Conservation (phyloP, 2,113 vertebrate species). For the Pantherophis guttatus region DNA sequence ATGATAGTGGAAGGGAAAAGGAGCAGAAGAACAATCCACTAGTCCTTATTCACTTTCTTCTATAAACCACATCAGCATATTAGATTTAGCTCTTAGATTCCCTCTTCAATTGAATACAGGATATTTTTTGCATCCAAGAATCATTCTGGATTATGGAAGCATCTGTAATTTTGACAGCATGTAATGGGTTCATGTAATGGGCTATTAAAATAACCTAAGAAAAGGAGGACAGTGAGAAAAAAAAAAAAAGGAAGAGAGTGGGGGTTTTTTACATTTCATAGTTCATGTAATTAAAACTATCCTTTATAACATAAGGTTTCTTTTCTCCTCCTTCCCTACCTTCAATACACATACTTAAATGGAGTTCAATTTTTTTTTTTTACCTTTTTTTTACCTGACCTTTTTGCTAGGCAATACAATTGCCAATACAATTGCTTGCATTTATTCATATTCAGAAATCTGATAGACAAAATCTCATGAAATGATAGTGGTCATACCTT, state of each 20-base stretch:
- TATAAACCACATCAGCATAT: neutral
- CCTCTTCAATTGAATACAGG: neutral
- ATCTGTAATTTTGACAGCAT: neutral
- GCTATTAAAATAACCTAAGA: neutral
- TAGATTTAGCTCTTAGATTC: neutral
- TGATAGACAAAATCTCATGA: neutral
- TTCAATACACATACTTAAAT: neutral
- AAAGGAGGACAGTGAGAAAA: neutral
- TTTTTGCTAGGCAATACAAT: neutral
- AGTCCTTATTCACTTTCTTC: neutral
- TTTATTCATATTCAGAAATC: neutral
- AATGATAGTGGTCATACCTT: neutral
- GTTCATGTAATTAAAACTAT: neutral
- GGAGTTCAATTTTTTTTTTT: neutral
- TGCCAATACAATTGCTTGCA: neutral
- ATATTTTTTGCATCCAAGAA: neutral
- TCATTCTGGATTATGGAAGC: neutral
- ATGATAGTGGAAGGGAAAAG: neutral
- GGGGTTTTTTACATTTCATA: neutral
- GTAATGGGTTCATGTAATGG: neutral
- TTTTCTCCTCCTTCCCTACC: neutral
- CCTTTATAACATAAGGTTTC: neutral
- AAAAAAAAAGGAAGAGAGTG: neutral
- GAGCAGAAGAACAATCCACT: neutral
- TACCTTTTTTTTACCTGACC: neutral